phyloP scores from a whole-genome alignment of 2,113 vertebrate species.

The Microtus richardsoni region DNA sequence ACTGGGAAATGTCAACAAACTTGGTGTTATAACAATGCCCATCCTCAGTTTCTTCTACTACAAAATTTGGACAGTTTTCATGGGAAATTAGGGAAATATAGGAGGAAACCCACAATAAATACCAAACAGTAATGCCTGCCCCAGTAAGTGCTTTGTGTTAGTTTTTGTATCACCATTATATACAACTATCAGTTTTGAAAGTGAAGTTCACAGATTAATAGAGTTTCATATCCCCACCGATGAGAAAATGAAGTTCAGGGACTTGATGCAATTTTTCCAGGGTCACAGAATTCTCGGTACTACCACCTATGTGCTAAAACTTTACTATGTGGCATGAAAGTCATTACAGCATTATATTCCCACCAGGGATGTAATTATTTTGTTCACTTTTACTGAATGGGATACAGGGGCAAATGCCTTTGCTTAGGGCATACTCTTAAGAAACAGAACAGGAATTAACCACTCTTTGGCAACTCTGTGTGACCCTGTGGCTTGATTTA shows the following conservation, averaged over 20 bases:
- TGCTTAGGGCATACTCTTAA: neutral
- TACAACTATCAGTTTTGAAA: neutral
- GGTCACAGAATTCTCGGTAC: neutral
- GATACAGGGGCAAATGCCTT: neutral
- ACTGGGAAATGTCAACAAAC: neutral
- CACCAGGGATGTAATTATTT: neutral
- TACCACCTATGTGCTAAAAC: neutral
- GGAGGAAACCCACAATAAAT: neutral
- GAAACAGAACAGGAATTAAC: neutral
- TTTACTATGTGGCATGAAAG: neutral
- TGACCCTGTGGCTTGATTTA: neutral
- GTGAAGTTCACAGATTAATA: neutral
- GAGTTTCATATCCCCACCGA: neutral
- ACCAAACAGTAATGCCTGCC: neutral
- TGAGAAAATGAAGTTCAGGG: slow-evolving; percentile 35
- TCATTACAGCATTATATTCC: neutral
- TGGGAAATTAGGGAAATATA: neutral
- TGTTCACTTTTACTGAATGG: neutral
- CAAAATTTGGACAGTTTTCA: neutral
- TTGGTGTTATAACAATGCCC: neutral
- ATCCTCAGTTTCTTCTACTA: neutral
- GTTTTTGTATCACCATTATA: neutral
- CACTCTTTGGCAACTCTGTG: neutral
- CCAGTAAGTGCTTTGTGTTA: neutral
- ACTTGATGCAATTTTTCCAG: neutral